Base-by-base conservation (phyloP, 2,797 vertebrate species). In the Crenichthys baileyi region DNA sequence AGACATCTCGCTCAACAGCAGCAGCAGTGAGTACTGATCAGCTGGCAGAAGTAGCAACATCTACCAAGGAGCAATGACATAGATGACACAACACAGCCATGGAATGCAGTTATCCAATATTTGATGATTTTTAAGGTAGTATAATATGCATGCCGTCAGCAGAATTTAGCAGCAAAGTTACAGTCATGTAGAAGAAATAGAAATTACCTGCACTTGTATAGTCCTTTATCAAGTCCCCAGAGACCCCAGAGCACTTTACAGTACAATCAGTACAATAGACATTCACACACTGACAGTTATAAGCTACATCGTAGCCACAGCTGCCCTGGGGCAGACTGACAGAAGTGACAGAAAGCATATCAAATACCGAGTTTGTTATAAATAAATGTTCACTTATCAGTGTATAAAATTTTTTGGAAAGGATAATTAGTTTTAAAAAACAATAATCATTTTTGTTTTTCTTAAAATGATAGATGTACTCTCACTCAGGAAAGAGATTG, bases 1-100 rank as follows among this genome's bases (percentile, higher is more conserved):
- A 73, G 71, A 83, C 84, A 75, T 68, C 55, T 82, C 48, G 26
- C 76, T 79, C 79, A 70, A 70, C 50, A 5, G 80, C 44, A 80
- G 73, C 74, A 72, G 51, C 5, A 13, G 58, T 31, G 73, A 72
- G 65, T 31, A 75, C 50, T 22, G 22, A 88, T 82, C 74, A 82
- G 60, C 41, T 63, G 60, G 36, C 39, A 72, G 63, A 56, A 36
- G 73, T 65, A 58, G 22, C 26, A 73, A 61, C 72, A 60, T 12
- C 22, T 9, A 61, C 65, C 60, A 79, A 68, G 58, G 7, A 4
- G 15, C 31, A 50, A 48, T 72, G 71, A 22, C 72, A 67, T 41
- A 36, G n/a, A 29, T 29, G 76, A 77, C 53, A 46, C n/a, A 70
- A 13, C n/a, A 15, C 22, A n/a, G 12, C 13, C 67, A 44, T 31